Evolutionary conservation across 2,888 invertebrate species (phyloP), one percentile per base, ranked within the genome.

Genomic region (Netelia inedita): DNA sequence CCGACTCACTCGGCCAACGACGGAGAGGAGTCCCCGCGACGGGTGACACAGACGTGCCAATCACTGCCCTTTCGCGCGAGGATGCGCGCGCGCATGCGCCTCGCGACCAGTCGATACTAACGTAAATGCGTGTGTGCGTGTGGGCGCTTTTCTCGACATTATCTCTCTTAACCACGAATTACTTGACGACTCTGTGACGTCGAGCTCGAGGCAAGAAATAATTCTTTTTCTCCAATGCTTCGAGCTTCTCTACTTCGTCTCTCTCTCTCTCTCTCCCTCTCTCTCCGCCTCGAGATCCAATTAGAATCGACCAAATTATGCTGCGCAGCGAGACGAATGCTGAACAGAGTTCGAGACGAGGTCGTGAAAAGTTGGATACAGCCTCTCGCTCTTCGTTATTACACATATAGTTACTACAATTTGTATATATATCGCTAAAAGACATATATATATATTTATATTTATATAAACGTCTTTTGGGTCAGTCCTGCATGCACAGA

Each of bases 41-140:
- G 14, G 14, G 10, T 3, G 63, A 53, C 35, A 19, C 14, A 75
- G 19, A 2, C 9, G 41, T 75, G 75, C 65, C 75, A 75, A 75
- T 75, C 63, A 55, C 57, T 65, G 73, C 14, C n/a, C 53, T 59
- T 53, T 73, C 21, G 50, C 10, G 43, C 57, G 19, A 14, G 46
- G 28, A 50, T 2, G n/a, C 10, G 35, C 5, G 16, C 6, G 81
- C 79, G 75, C 86, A 86, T 85, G 86, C 86, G 83, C 82, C 61
- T 35, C 21, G 46, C 50, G 43, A 63, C 68, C 53, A 86, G 86
- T 86, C 86, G 83, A 86, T 86, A 86, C 78, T 71, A 59, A 57
- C 74, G 61, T 80, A 76, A 72, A 21, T 63, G 72, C 57, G 55
- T 23, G 14, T 57, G 14, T 43, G 9, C 23, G 19, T 57, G 43